Evolutionary conservation across 2,888 invertebrate species (phyloP), one percentile per base, ranked within the genome.

Genomic region (Stictocephala bisonia): DNA sequence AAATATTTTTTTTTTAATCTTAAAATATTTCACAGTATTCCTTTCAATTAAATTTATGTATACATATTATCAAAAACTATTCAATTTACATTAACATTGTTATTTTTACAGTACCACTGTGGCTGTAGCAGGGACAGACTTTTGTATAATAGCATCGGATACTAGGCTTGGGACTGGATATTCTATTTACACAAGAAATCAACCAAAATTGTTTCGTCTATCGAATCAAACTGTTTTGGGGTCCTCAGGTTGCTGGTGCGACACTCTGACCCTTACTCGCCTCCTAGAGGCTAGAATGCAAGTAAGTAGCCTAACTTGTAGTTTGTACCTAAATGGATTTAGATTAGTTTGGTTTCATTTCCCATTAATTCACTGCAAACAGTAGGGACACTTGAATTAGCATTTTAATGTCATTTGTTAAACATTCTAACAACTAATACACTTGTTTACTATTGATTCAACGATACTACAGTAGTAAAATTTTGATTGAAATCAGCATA

Each of bases 181-280:
- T 84, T 91, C 92, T 2, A 97, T 98, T 81, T 93, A 94, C 81
- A 93, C 96, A 0, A 88, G 97, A 41, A 90, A 95, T 72, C 94
- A 95, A 82, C 91, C 93, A 77, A 98, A 98, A 84, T 85, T 97
- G 9, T 96, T 96, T 81, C 86, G 89, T 77, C 84, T 98, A 79
- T 93, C 96, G 0, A 86, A 90, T 0, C 89, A 88, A 60, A 96
- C 97, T 0, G 92, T 99, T 40, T 86, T 99, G n/a, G 97, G 95
- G 0, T 95, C 95, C 71, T 91, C 95, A 22, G 99, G 99, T 20
- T 99, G 99, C 84, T 98, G 99, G 95, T 97, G 98, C 81, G 99
- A 99, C 85, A 94, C 95, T 3, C 86, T 98, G 18, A 95, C 98
- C 0, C 86, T 99, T 58, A 95, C 95, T 9, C 89, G 94, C 78